Evolutionary conservation across 2,888 invertebrate species (phyloP).

Genomic region (Tolmerus cingulatus): DNA sequence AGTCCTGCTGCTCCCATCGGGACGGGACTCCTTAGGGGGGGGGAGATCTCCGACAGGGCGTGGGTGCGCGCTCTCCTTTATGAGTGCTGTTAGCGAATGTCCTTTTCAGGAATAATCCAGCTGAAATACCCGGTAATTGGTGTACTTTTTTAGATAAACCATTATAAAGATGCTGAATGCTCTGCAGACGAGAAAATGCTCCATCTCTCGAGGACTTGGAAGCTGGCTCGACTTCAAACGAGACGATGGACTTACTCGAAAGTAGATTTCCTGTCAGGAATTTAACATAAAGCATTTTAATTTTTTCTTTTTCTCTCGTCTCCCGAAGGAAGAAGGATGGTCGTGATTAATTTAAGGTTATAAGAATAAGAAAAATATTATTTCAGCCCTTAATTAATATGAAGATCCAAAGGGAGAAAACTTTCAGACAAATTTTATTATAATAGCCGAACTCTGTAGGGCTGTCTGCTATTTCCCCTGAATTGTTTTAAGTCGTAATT

Average conservation of each 20-base stretch:
- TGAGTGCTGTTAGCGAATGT: slow-evolving; percentile 29
- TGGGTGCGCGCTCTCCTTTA: background rate
- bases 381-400: background rate
- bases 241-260: background rate
- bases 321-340: background rate
- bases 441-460: background rate
- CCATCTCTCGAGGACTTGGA: background rate
- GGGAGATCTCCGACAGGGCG: background rate
- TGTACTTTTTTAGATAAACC: slow-evolving; percentile 24
- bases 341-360: background rate
- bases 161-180: background rate
- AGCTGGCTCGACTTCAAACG: background rate
- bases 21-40: background rate
- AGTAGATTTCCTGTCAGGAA: background rate
- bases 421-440: background rate
- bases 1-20: background rate
- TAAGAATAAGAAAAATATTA: background rate
- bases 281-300: background rate
- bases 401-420: background rate
- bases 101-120: slow-evolving; percentile 20
- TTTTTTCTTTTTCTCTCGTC: background rate
- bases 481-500: background rate
- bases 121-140: slow-evolving; percentile 34
- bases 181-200: background rate
- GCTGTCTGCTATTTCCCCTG: background rate